Conservation (phyloP, 2,888 invertebrate genomes). For the Heteromurus nitidus region DNA sequence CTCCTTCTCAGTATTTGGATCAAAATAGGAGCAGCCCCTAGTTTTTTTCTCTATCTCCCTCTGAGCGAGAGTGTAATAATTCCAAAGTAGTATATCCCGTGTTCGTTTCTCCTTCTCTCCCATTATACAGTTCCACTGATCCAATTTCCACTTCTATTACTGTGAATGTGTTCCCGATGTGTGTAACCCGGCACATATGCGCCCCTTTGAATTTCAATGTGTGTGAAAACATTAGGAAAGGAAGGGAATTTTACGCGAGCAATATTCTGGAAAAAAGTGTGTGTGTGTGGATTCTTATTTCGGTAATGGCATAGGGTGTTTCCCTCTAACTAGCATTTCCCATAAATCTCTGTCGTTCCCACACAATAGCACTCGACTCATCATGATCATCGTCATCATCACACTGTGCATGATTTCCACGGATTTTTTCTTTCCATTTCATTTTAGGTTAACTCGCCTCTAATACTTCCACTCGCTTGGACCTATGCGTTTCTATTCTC, state of each 20-base stretch:
- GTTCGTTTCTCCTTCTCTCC: too few relatives aligned
- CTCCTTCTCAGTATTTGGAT: too few relatives aligned
- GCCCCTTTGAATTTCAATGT: conserved; percentile 67
- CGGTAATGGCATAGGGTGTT: conserved; percentile 71
- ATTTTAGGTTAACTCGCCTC: background rate
- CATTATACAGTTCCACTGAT: conserved; percentile 1
- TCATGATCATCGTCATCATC: conserved; percentile 47
- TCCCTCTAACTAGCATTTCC: conserved; percentile 67
- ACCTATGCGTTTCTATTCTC: background rate
- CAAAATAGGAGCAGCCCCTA: too few relatives aligned
- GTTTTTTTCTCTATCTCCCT: too few relatives aligned
- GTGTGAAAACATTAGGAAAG: conserved; percentile 69
- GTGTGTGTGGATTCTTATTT: conserved; percentile 54
- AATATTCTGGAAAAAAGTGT: conserved; percentile 49
- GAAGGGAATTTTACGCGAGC: conserved; percentile 50
- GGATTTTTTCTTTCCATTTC: conserved; percentile 29
- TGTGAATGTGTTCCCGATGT: conserved; percentile 30
- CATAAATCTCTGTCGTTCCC: conserved; percentile 73
- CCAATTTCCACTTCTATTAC: conserved; percentile 50
- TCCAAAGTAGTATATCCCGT: too few relatives aligned
- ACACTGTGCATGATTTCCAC: conserved; percentile 40
- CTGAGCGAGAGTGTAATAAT: too few relatives aligned
- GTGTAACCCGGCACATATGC: conserved; percentile 58
- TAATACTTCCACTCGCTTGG: background rate
- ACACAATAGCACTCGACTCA: conserved; percentile 67